Evolutionary conservation across 2,888 invertebrate genomes (phyloP).

Genomic region (Synanthedon myopaeformis): DNA sequence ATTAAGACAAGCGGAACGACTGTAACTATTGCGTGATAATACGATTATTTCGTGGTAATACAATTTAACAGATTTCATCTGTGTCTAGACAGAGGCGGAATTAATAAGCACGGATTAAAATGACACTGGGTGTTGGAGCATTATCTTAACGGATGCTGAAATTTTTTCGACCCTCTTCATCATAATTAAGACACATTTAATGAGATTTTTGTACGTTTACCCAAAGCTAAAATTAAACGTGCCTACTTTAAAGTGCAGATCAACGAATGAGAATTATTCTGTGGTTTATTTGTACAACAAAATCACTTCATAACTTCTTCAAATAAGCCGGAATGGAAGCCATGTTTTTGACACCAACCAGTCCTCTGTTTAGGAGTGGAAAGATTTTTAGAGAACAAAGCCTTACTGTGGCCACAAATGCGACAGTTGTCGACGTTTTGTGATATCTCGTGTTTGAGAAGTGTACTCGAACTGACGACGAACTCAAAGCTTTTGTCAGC

Average conservation of each 20-base stretch:
- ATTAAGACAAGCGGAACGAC: slow-evolving; percentile 15
- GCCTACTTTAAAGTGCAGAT: neutral
- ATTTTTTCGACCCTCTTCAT: neutral
- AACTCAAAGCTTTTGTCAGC: slow-evolving; percentile 30
- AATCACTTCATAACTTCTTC: neutral
- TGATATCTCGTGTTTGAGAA: slow-evolving; percentile 24
- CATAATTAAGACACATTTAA: no score
- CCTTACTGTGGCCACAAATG: slow-evolving; percentile 17
- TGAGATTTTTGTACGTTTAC: neutral
- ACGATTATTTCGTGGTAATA: slow-evolving; percentile 14
- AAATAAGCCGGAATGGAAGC: neutral
- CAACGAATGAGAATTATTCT: neutral
- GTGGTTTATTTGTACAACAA: neutral
- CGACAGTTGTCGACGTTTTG: slow-evolving; percentile 11
- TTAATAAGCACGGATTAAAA: slow-evolving; percentile 12
- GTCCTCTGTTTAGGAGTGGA: slow-evolving; percentile 18
- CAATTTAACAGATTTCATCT: slow-evolving; percentile 6
- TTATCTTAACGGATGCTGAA: slow-evolving; percentile 11
- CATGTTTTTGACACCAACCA: slow-evolving; percentile 12
- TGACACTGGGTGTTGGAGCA: slow-evolving; percentile 9
- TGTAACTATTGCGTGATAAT: slow-evolving; percentile 13
- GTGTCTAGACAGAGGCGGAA: slow-evolving; percentile 15
- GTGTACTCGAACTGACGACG: slow-evolving; percentile 27
- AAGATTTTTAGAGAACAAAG: slow-evolving; percentile 28
- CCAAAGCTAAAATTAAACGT: neutral